Base-by-base conservation (phyloP, 1,140 invertebrate species). In the Ruditapes philippinarum region DNA sequence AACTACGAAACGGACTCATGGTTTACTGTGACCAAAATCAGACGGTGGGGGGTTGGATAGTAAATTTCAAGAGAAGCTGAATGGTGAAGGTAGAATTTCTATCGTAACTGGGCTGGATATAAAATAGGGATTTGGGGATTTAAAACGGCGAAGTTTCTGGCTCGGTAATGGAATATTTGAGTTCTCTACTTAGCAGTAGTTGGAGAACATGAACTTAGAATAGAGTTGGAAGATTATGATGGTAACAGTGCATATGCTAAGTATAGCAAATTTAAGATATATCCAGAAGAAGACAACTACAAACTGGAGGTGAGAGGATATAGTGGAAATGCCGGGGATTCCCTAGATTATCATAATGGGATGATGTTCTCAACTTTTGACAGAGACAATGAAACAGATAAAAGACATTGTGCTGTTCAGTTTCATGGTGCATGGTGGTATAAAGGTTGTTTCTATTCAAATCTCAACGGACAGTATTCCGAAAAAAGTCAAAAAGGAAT, bases 51-150 rank as follows among this genome's bases (percentile, higher is more conserved):
- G 82, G 68, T 1, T 84, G 82, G 82, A 51, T 45, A n/a, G 82
- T 84, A n/a, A n/a, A 11, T 76, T 99, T 12, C 98, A 98, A 91
- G 97, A 97, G 22, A 97, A 98, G 11, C 96, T 96, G 90, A 97
- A 98, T 92, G 98, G 98, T n/a, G 11, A 97, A 87, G 0, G 91
- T 94, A 1, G 98, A n/a, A 98, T 94, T 99, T 99, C 96, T 98
- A 98, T 94, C 96, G 98, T 12, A 98, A 98, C 94, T 99, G 98
- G 98, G 97, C 97, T 22, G 98, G 98, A 4, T 97, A 97, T 92
- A 96, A 96, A 74, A 81, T n/a, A 94, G 19, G 97, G 97, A n/a
- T 97, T 97, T 90, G 97, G 97, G 3, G 92, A 96, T 89, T 87
- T 97, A n/a, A 19, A 60, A 95, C 11, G 68, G 73, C 1, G 96